Base-by-base conservation (phyloP, 2,797 vertebrate genomes). In the Poecilia velifera region DNA sequence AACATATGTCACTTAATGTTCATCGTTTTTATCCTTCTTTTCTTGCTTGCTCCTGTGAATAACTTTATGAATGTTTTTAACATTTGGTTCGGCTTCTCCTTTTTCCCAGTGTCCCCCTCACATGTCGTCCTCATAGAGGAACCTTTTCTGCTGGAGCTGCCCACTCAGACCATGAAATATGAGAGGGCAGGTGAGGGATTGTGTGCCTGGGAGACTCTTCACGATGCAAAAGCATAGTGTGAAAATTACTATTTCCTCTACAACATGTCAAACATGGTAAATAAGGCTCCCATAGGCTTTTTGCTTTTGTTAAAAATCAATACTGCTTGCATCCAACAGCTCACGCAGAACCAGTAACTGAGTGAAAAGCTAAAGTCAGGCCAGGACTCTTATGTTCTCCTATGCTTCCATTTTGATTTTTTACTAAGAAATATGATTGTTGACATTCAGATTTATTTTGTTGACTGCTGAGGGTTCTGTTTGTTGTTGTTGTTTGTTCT, bases 171-270 rank as follows among this genome's bases (percentile, higher is more conserved):
- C 31, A 31, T 73, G 46, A 49, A 73, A 73, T 36, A 36, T 47
- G 31, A 45, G 22, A 25, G 39, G 55, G 53, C 14, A 31, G 39
- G 36, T 41, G 14, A 57, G 36, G 18, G 5, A n/a, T n/a, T 34
- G 12, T 49, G 12, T 4, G 13, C 51, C 51, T 28, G n/a, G 36
- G 51, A 59, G 73, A 36, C 73, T 43, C 13, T n/a, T 41, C 53
- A 18, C 55, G 13, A 57, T n/a, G 51, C 73, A 55, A 57, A 45
- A 31, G 10, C 57, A 43, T 57, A 74, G 39, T 45, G 39, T 39
- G 75, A 64, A 76, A 76, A 49, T 76, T 3, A 34, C 46, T 68
- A 47, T 66, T 68, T 66, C 34, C 59, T 25, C 36, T 68, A 39
- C 43, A 36, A 34, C 46, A 51, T 49, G 59, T 49, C 28, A 14